Evolutionary conservation across 2,888 invertebrate species (phyloP), one percentile per base, ranked within the genome.

Genomic region (Drosophila sordidula): DNA sequence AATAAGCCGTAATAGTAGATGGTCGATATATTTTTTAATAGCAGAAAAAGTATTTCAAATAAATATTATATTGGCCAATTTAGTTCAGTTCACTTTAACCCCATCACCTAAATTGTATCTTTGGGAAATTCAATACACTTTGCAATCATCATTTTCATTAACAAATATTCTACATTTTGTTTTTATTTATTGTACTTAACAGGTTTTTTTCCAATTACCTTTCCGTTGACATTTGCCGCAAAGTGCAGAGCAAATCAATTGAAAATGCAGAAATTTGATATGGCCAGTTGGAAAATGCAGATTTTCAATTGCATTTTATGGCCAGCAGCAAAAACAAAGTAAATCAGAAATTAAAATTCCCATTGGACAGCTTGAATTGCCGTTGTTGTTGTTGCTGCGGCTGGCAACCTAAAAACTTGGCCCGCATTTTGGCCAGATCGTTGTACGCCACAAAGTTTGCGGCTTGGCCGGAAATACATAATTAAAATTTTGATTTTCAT

Each of bases 401-500:
- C 18, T 51, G 26, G 26, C 42, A 36, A 26, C 36, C 38, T 29
- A 49, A 54, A 74, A 70, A 70, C 46, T 65, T 55, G 39, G 59
- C 55, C 70, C 42, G 59, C 70, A 56, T 56, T 76, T 54, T 59
- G 76, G 36, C 52, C 72, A 63, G 38, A 44, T 36, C 26, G 34
- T 34, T 59, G 61, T 6, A n/a, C 32, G 41, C 52, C 25, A 12
- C 41, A 58, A 42, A 51, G 18, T 61, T 61, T 66, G 54, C 2
- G 76, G 76, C 46, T 32, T 32, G 54, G 22, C 67, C 38, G 44
- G 45, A 75, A 62, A 67, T 59, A 55, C 76, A 75, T 67, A 71
- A 76, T 71, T 76, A 59, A 67, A 71, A 67, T 59, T 63, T 73
- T 50, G 49, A 71, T 71, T 68, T 75, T 68, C 47, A 76, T 63